These are phyloP conservation scores for Bovichtus variegatus DNA, from an alignment of 2,797 vertebrate genomes.

Conservation along the genomic window DNA sequence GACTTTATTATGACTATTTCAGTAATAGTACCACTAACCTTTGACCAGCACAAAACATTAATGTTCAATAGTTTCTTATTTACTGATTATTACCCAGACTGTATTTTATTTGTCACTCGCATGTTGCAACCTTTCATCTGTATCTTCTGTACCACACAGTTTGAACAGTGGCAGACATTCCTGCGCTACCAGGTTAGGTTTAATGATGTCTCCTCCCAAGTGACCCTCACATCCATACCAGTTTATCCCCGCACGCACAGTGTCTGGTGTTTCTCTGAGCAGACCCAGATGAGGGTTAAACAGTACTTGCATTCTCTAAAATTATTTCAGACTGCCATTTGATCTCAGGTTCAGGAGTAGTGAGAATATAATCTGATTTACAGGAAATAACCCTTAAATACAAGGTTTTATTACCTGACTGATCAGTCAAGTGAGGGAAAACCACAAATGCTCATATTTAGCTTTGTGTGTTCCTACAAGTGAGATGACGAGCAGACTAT, in stretches of 20 bases:
- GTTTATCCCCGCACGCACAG: conserved; percentile 19
- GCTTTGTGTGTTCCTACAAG: conserved; percentile 16
- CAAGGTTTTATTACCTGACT: not conserved
- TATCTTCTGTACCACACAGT: conserved; percentile 70
- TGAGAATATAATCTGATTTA: not conserved
- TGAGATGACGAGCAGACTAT: conserved; percentile 18
- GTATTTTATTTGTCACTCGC: not conserved
- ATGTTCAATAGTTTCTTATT: not conserved
- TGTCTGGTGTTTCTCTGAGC: conserved; percentile 4
- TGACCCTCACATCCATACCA: conserved; percentile 23
- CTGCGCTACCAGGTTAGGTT: conserved; percentile 82
- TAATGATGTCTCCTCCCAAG: conserved; percentile 26
- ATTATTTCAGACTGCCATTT: not conserved
- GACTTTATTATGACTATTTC: not conserved
- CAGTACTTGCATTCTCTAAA: conserved; percentile 29
- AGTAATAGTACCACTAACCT: no score
- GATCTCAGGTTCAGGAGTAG: not conserved
- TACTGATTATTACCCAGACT: not conserved
- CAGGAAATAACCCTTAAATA: not conserved
- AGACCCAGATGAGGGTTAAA: conserved; percentile 38
- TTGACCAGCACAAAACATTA: not conserved
- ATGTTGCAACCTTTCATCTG: conserved; percentile 16
- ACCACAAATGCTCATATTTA: conserved; percentile 9
- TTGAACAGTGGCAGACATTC: conserved; percentile 82
- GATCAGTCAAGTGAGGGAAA: not conserved